These are phyloP conservation scores for Liodrosophila aerea DNA, from an alignment of 2,888 invertebrate species.

Conservation along the genomic window DNA sequence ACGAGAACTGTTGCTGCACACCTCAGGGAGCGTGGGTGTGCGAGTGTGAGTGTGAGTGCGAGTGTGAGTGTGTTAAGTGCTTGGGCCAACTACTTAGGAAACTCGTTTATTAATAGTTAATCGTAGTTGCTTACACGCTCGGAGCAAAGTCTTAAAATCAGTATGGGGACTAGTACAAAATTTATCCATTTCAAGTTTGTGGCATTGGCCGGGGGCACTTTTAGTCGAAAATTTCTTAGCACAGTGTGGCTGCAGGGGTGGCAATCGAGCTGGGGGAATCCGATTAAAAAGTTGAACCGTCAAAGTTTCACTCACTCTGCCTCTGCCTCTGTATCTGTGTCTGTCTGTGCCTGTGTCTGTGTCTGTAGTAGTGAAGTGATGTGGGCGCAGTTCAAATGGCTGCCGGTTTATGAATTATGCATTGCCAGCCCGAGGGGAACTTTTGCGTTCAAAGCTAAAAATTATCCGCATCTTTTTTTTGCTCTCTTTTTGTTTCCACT, in stretches of 20 bases:
- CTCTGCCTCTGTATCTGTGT: conserved; percentile 10
- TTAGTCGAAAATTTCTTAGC: conserved; percentile 42
- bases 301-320: conserved; percentile 53
- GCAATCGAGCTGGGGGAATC: conserved; percentile 69
- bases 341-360: conserved; percentile 8
- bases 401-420: conserved; percentile 72
- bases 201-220: conserved; percentile 46
- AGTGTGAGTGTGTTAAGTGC: conserved; percentile 16
- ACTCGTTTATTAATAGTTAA: conserved; percentile 21
- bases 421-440: conserved; percentile 61
- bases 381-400: conserved; percentile 50
- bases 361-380: conserved; percentile 10
- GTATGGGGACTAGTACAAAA: conserved; percentile 16
- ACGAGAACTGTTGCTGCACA: background rate
- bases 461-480: conserved; percentile 48
- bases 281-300: conserved; percentile 73
- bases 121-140: conserved; percentile 11
- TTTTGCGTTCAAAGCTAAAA: conserved; percentile 69
- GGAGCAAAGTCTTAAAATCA: conserved; percentile 1
- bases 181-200: conserved; percentile 47
- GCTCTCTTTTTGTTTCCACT: conserved; percentile 7
- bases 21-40: too few species aligned
- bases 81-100: conserved; percentile 2
- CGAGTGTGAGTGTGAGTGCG: too few species aligned
- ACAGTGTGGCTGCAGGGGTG: conserved; percentile 42